Conservation (phyloP, 2,797 vertebrate species). For the Pachyuromys duprasi region DNA sequence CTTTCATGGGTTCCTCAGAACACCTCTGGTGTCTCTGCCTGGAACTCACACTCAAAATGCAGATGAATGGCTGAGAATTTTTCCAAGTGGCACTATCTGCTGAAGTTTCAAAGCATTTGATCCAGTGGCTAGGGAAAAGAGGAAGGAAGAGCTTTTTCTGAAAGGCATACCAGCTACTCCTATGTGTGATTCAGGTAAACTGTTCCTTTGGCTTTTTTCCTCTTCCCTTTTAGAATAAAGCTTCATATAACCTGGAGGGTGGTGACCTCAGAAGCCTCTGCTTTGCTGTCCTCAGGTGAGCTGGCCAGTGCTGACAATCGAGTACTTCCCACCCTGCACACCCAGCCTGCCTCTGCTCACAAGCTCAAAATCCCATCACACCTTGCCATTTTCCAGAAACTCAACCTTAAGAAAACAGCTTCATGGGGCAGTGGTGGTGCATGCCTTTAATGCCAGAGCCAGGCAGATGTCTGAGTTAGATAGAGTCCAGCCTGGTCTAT, state of each 20-base stretch:
- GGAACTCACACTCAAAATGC: background rate
- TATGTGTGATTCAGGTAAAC: background rate
- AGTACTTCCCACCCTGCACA: conserved; percentile 84
- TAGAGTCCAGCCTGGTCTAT: background rate
- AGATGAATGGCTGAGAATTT: background rate
- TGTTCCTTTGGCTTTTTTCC: background rate
- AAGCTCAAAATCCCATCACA: conserved; percentile 82
- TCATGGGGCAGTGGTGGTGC: background rate
- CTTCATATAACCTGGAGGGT: background rate
- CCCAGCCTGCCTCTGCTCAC: conserved; percentile 72
- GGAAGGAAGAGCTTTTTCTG: background rate
- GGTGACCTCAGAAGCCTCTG: conserved; percentile 63
- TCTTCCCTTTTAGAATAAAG: background rate
- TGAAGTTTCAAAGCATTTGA: background rate
- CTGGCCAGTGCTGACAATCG: conserved; percentile 82
- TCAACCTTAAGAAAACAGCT: conserved; percentile 63
- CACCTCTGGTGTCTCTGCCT: background rate
- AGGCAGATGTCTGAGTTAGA: background rate
- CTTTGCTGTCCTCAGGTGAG: conserved; percentile 69
- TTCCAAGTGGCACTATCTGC: background rate
- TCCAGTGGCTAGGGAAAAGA: background rate
- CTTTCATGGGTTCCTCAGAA: background rate
- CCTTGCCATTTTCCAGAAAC: conserved; percentile 80
- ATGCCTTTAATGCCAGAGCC: background rate
- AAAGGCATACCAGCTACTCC: background rate